Percentiles rank a stretch among this genome's conserved stretches.
Conservation (phyloP, 2,113 vertebrate species). For the Piaya cayana region DNA sequence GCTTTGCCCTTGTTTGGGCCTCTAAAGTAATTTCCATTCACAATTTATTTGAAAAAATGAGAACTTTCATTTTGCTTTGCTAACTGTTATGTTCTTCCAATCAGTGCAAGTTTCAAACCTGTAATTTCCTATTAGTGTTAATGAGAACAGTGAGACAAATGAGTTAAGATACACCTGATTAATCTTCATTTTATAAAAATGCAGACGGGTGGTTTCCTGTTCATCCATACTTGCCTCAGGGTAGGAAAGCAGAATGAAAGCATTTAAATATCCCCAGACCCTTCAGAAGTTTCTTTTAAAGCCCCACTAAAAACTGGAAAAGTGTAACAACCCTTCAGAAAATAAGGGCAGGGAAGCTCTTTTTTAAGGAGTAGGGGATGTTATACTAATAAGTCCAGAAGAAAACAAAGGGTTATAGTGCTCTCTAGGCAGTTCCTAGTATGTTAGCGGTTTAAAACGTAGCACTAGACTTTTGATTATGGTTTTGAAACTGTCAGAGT, state of each 20-base stretch:
- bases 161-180: conserved; percentile 5
- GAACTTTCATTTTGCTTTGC: neutral
- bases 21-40: neutral
- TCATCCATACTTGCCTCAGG: neutral
- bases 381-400: neutral
- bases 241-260: neutral
- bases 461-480: neutral
- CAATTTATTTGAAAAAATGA: neutral
- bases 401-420: neutral
- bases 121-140: conserved; percentile 10
- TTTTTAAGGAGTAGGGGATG: neutral
- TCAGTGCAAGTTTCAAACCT: neutral
- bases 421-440: neutral
- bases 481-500: neutral
- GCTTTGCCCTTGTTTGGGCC: neutral
- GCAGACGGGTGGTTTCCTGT: neutral
- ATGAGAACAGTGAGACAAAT: neutral
- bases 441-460: neutral
- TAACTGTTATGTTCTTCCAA: neutral
- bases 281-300: neutral
- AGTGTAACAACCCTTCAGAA: neutral
- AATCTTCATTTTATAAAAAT: neutral
- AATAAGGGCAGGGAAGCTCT: neutral
- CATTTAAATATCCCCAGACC: neutral
- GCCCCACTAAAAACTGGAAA: neutral